phyloP scores from a whole-genome alignment of 2,888 invertebrate genomes.

The Dryadula phaetusa region DNA sequence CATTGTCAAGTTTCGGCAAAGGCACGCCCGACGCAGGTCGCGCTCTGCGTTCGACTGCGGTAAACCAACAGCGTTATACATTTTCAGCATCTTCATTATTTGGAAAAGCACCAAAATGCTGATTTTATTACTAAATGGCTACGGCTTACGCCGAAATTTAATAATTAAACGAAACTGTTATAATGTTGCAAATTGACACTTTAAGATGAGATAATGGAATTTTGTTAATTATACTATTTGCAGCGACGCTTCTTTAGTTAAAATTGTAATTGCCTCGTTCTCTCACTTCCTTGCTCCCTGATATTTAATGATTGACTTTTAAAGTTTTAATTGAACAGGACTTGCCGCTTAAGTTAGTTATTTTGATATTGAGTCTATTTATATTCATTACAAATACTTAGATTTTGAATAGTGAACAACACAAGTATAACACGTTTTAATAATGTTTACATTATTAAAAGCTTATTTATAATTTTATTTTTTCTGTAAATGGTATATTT shows the following conservation, averaged over 20 bases:
- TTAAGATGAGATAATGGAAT: conserved; percentile 10
- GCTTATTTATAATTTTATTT: too few species aligned
- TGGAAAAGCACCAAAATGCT: conserved; percentile 42
- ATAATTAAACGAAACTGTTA: background rate
- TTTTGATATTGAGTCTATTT: background rate
- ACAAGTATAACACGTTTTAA: too few species aligned
- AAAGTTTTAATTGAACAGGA: conserved; percentile 39
- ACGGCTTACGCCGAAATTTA: background rate
- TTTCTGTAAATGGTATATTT: background rate
- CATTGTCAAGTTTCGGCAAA: conserved; percentile 47
- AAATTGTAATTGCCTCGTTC: conserved; percentile 25
- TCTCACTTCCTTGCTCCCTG: conserved; percentile 23
- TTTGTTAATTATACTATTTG: conserved; percentile 23
- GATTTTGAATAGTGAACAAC: too few species aligned
- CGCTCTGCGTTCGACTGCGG: conserved; percentile 74
- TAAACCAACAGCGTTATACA: conserved; percentile 58
- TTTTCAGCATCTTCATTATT: conserved; percentile 53
- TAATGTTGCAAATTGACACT: background rate
- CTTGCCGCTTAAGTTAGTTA: background rate
- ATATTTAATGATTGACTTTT: conserved; percentile 33
- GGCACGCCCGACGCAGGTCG: conserved; percentile 63
- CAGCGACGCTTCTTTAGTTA: conserved; percentile 16
- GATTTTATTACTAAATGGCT: conserved; percentile 11
- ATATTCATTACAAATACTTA: background rate
- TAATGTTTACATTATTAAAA: too few species aligned